Base-by-base conservation (phyloP, 1,140 invertebrate species). In the Nephila pilipes region DNA sequence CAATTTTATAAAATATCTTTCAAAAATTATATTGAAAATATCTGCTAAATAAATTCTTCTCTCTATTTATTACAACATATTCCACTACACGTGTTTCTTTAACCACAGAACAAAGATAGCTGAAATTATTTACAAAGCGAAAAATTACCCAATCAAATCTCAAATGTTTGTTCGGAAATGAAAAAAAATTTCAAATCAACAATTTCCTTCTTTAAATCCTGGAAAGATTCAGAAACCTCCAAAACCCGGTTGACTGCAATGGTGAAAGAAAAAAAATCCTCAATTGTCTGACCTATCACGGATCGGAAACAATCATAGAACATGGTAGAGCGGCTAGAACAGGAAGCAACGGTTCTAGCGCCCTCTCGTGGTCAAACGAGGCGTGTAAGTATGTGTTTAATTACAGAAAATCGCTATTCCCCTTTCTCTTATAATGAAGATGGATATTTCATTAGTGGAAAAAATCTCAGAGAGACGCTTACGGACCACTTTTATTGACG, bases 331-430 rank as follows among this genome's bases (percentile, higher is more conserved):
- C 10, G 25, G 65, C 29, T 32, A 75, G 65, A 75, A 75, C 29
- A 75, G 65, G 65, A 75, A 75, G 65, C 14, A 29, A 32, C 65
- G 25, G 16, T 85, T 83, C 55, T 85, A 85, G 38, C 80, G 90
- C 80, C 90, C 81, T 65, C 80, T 92, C 36, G 90, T 92, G 90
- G 81, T 92, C 57, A 92, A 92, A 85, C n/a, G 55, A 69, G 55
- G 69, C 88, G 29, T 58, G 60, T 65, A 83, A 54, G 80, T 60
- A 57, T 85, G 80, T 85, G 58, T 92, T 85, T 92, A 92, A 92
- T 92, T 69, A 92, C 58, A 38, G 80, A 38, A 85, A 92, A 92
- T 85, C 80, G 36, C 29, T 29, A 38, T 85, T 85, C 22, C 38
- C 20, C 65, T 29, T n/a, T 8, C 90, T 65, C 60, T 65, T 60